Evolutionary conservation across 1,140 invertebrate species (phyloP), one percentile per base, ranked within the genome.

Genomic region (Drepana arcuata): DNA sequence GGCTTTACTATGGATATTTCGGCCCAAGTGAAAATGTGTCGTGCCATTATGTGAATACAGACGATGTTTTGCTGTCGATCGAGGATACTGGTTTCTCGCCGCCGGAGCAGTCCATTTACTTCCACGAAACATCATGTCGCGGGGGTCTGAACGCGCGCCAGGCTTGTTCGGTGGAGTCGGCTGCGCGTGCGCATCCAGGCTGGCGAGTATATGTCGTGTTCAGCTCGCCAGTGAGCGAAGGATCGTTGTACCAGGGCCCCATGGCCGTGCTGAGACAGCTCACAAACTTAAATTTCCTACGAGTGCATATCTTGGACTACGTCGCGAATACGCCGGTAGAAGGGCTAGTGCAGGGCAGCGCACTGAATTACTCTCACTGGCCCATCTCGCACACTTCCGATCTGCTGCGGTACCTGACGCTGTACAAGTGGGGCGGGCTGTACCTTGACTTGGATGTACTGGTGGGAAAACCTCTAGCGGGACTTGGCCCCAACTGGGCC

Each of bases 381-480:
- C 83, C 40, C 36, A 48, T 85, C 39, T 86, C 88, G 48, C 85
- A 92, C 73, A 85, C 90, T 45, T 87, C 86, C n/a, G 91, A 93
- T 53, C 84, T 92, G 11, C 53, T 93, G 14, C 83, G 91, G 41
- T 93, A 89, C 48, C 51, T 92, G 4, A 89, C 90, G 0, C 64
- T 94, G 0, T 92, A 89, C 85, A 93, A 92, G 58, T 93, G 86
- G 39, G 91, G 91, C 14, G 92, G 92, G 0, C 88, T 92, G 21
- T 93, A 93, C 67, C 62, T 93, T 18, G 92, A 95, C 47, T 66
- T 92, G 37, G 92, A 94, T 58, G 87, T 93, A 1, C 86, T 94
- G 2, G 84, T 93, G 2, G 85, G 86, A 4, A 89, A 87, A 47
- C 86, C 79, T 15, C 63, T 92, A 27, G 84, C 88, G 21, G 61